Conservation (phyloP, 2,797 vertebrate genomes). For the Luscinia megarhynchos region DNA sequence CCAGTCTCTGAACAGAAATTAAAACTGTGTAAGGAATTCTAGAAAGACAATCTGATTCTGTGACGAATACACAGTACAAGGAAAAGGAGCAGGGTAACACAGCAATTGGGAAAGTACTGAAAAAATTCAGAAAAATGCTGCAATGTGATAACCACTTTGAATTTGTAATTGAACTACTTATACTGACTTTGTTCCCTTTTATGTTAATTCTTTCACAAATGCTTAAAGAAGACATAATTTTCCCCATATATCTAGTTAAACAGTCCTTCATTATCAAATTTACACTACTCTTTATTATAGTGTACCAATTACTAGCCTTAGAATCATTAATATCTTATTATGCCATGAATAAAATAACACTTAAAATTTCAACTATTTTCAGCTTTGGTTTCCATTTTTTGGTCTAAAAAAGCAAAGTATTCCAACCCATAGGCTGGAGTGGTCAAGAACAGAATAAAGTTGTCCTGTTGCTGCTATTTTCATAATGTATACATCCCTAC, state of each 20-base stretch:
- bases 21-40: neutral
- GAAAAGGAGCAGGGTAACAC: neutral
- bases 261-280: neutral
- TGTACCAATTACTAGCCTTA: neutral
- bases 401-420: neutral
- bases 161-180: neutral
- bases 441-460: neutral
- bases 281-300: neutral
- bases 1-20: fast-evolving
- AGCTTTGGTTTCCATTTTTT: neutral
- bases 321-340: neutral
- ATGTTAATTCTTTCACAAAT: neutral
- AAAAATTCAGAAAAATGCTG: neutral
- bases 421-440: neutral
- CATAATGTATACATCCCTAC: neutral
- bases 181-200: neutral
- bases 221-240: neutral
- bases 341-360: neutral
- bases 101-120: neutral
- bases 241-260: neutral
- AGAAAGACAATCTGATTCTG: neutral
- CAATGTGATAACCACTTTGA: neutral
- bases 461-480: neutral
- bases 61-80: neutral
- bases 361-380: neutral